These are phyloP conservation scores for Drosophila prolongata DNA, from an alignment of 2,888 invertebrate species.

Conservation along the genomic window DNA sequence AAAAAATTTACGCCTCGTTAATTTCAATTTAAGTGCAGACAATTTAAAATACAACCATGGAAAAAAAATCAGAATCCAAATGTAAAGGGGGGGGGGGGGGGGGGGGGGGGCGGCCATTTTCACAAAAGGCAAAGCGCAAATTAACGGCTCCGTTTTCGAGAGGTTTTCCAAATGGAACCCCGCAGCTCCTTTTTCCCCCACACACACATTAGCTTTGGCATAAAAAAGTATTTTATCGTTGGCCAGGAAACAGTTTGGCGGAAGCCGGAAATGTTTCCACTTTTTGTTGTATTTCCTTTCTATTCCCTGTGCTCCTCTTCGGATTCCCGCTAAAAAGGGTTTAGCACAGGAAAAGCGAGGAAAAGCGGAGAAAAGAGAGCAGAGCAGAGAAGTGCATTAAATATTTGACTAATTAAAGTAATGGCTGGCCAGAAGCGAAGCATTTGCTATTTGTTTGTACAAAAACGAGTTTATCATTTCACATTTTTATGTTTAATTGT, in stretches of 20 bases:
- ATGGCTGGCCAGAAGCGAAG: slow-evolving; percentile 55
- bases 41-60: slow-evolving; percentile 56
- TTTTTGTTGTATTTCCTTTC: slow-evolving; percentile 51
- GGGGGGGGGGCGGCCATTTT: slow-evolving; percentile 33
- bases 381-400: slow-evolving; percentile 63
- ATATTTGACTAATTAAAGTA: slow-evolving; percentile 77
- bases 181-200: neutral
- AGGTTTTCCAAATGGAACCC: slow-evolving; percentile 30
- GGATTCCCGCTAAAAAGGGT: slow-evolving; percentile 27
- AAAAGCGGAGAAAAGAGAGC: neutral
- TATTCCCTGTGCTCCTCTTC: slow-evolving; percentile 19
- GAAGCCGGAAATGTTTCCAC: slow-evolving; percentile 78
- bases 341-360: neutral
- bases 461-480: slow-evolving; percentile 32
- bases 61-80: slow-evolving; percentile 28
- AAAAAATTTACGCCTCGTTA: slow-evolving; percentile 79
- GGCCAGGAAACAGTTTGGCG: slow-evolving; percentile 79
- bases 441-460: slow-evolving; percentile 57
- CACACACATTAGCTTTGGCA: slow-evolving; percentile 65
- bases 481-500: slow-evolving; percentile 38
- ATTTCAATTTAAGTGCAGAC: slow-evolving; percentile 81
- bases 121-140: slow-evolving; percentile 66
- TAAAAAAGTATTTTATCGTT: slow-evolving; percentile 79
- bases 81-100: slow-evolving; percentile 15
- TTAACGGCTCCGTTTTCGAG: slow-evolving; percentile 66